Evolutionary conservation across 1,140 invertebrate genomes (phyloP).

Genomic region (Trinorchestia longiramus): DNA sequence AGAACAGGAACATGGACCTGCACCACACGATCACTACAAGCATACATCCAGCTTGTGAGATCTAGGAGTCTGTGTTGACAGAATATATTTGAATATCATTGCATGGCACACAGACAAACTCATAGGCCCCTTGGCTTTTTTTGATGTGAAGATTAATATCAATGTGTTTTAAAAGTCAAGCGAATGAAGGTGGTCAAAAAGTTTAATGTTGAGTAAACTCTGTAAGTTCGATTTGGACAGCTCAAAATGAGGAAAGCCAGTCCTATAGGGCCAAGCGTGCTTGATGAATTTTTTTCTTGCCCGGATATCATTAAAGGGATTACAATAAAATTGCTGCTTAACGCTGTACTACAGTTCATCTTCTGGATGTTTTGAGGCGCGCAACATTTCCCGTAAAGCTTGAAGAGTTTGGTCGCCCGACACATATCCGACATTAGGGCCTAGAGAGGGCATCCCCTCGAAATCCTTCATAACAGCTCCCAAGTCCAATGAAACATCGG

Average conservation of each 20-base stretch:
- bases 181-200: not conserved
- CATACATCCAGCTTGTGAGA: not conserved
- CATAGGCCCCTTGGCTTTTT: not conserved
- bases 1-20: not conserved
- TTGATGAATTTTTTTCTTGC: not conserved
- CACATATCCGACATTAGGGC: not conserved
- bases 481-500: constrained; percentile 35
- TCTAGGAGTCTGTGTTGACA: not conserved
- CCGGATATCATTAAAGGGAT: not conserved
- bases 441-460: not conserved
- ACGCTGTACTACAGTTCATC: not conserved
- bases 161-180: not conserved
- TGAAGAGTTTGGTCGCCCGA: not conserved
- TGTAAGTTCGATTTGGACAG: not conserved
- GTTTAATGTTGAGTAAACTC: not conserved
- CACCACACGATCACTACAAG: not conserved
- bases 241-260: not conserved
- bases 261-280: no score
- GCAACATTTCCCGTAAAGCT: not conserved
- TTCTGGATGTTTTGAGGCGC: not conserved
- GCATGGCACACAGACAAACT: not conserved
- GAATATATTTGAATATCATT: not conserved
- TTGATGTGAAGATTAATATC: not conserved
- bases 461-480: constrained; percentile 39
- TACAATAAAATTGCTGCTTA: not conserved